These are phyloP conservation scores for Agrochola lota DNA, from an alignment of 2,888 invertebrate species.

Conservation along the genomic window DNA sequence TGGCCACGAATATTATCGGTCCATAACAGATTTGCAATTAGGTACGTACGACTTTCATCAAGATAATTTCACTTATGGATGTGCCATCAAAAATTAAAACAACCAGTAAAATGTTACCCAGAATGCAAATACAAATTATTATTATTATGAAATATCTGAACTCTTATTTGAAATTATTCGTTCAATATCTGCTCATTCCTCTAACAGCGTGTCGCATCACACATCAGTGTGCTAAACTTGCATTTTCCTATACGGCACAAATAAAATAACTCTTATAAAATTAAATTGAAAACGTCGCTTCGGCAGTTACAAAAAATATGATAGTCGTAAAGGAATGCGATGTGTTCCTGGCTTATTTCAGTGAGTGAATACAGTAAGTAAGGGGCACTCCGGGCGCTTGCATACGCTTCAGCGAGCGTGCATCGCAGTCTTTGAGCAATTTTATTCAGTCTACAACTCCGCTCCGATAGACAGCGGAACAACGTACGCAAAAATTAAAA, in stretches of 20 bases:
- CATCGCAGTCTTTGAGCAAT: constrained; percentile 67
- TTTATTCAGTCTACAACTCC: constrained; percentile 64
- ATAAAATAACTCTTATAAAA: constrained; percentile 29
- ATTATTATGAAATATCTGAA: not conserved
- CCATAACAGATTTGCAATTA: not conserved
- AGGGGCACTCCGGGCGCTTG: constrained; percentile 65
- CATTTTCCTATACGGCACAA: not conserved
- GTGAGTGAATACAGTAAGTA: constrained; percentile 63
- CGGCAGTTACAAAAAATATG: constrained; percentile 40
- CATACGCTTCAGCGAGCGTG: constrained; percentile 63
- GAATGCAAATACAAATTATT: not conserved
- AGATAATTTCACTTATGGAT: not conserved
- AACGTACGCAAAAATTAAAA: constrained; percentile 50
- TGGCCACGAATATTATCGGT: not conserved
- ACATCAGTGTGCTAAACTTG: not conserved
- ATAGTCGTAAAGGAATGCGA: constrained; percentile 50
- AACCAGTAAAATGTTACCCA: not conserved
- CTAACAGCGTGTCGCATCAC: not conserved
- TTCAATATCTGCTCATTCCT: not conserved
- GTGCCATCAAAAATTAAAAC: not conserved
- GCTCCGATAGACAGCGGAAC: constrained; percentile 51
- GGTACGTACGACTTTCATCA: not conserved
- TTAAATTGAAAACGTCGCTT: constrained; percentile 38
- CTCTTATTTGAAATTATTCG: not conserved
- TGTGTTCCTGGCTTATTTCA: constrained; percentile 57